Evolutionary conservation across 2,797 vertebrate genomes (phyloP), one percentile per base, ranked within the genome.

Genomic region (Tokudaia muenninki): DNA sequence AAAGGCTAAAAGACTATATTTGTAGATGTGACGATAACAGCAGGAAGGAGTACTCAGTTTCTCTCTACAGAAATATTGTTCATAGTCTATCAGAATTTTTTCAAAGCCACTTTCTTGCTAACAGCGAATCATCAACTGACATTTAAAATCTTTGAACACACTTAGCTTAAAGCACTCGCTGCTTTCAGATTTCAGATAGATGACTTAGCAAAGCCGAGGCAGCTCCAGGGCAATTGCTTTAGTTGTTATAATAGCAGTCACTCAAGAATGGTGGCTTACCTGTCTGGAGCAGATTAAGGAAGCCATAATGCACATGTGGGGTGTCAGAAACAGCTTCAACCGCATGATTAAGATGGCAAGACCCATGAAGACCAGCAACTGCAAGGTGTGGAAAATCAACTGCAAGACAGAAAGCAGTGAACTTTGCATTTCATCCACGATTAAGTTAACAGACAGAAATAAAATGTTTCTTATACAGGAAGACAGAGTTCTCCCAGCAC

Each of bases 241-340:
- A 12, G 37, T 37, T 70, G 22, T 59, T 24, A 86, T 1, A 79
- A 3, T 41, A 19, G 34, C 26, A 83, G 29, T 41, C 37, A 57
- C 26, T 87, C 1, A 47, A 74, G 44, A 82, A 19, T 31, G 37
- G 47, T 2, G 8, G 92, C 95, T 98, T 98, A 99, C 99, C 99
- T 98, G 98, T 97, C 93, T 98, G 92, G 99, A 99, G 98, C 99
- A 99, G 96, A 99, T 90, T 91, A 99, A 98, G 21, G 99, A 99
- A 14, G 99, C 99, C 99, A 99, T 99, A 96, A 99, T 98, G 97
- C 99, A 99, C 99, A 99, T 99, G 98, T 99, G 99, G 0, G 99
- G 99, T 0, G 99, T 99, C 95, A 99, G 97, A 98, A 99, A 99
- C 92, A 99, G 99, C 98, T 99, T 99, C 91, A 99, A 98, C 10